These are phyloP conservation scores for Astreopora myriophthalma DNA, from an alignment of 64 coral and sea anemone species.

Conservation along the genomic window DNA sequence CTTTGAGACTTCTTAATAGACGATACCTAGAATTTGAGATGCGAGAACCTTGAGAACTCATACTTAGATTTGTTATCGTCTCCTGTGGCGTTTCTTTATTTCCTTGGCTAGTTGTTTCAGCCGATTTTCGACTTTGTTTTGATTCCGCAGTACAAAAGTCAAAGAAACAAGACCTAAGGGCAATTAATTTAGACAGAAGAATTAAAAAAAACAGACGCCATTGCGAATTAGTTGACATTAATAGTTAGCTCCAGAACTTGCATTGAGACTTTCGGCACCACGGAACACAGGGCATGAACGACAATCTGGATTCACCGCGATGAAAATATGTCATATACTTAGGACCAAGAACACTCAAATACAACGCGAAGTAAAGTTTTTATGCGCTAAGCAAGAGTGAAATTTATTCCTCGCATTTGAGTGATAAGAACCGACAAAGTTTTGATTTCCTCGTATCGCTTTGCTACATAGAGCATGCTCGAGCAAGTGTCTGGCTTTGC, in stretches of 20 bases:
- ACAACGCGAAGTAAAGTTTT: too few relatives aligned
- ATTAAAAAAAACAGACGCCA: not conserved
- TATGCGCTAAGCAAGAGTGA: too few relatives aligned
- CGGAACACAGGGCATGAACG: not conserved
- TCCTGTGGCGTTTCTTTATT: not conserved
- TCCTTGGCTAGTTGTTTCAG: slow-evolving; percentile 2
- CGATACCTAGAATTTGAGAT: too few relatives aligned
- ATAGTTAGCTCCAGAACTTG: too few relatives aligned
- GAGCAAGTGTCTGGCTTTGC: not conserved
- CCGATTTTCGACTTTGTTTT: slow-evolving; percentile 49
- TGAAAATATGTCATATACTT: not conserved
- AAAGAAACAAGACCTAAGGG: not conserved
- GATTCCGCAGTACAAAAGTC: not conserved
- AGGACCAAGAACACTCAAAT: too few relatives aligned
- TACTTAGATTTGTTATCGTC: not conserved
- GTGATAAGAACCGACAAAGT: too few relatives aligned
- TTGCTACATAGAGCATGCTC: too few relatives aligned
- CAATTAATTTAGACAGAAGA: not conserved
- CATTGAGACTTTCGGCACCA: too few relatives aligned
- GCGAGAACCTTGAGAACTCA: not conserved
- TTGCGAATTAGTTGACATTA: not conserved
- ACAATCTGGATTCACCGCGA: not conserved
- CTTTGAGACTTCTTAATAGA: too few relatives aligned
- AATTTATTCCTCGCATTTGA: too few relatives aligned
- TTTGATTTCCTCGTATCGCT: too few relatives aligned